Conservation (phyloP, 2,113 vertebrate species). For the Barnardius zonarius region DNA sequence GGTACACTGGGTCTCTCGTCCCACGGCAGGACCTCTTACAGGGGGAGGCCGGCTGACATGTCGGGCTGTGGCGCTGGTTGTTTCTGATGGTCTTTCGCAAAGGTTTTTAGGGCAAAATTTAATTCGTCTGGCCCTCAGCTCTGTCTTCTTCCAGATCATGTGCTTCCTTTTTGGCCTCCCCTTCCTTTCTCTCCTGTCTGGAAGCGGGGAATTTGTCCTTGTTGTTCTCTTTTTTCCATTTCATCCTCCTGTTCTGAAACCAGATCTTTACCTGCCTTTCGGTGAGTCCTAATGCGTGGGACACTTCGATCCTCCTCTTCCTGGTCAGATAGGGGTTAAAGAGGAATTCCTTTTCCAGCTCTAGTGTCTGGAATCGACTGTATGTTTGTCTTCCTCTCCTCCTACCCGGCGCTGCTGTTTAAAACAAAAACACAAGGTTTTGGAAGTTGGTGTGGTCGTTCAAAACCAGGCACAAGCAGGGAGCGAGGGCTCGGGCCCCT, state of each 20-base stretch:
- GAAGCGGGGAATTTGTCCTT: conserved; percentile 84
- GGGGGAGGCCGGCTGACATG: neutral
- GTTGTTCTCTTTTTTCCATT: conserved; percentile 90
- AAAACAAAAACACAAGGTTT: conserved; percentile 66
- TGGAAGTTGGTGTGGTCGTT: neutral
- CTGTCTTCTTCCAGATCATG: conserved; percentile 71
- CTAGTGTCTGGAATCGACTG: conserved; percentile 86
- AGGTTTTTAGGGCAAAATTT: conserved; percentile 44
- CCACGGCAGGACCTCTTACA: conserved; percentile 19
- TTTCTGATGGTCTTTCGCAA: conserved; percentile 42
- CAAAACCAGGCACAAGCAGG: neutral
- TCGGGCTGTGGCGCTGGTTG: neutral
- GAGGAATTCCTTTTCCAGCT: conserved; percentile 85
- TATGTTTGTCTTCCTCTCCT: conserved; percentile 86
- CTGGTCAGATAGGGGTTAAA: conserved; percentile 88
- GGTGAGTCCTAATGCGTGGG: conserved; percentile 83
- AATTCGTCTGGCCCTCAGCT: conserved; percentile 67
- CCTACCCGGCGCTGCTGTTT: conserved; percentile 83
- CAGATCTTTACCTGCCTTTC: conserved; percentile 87
- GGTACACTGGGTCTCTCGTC: conserved; percentile 53
- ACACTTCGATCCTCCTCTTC: conserved; percentile 85
- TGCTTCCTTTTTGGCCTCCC: conserved; percentile 74
- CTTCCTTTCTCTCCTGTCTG: conserved; percentile 78
- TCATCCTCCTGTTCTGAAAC: conserved; percentile 88
- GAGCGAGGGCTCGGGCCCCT: neutral